phyloP scores from a whole-genome alignment of 2,113 vertebrate genomes.

The Saccopteryx bilineata region DNA sequence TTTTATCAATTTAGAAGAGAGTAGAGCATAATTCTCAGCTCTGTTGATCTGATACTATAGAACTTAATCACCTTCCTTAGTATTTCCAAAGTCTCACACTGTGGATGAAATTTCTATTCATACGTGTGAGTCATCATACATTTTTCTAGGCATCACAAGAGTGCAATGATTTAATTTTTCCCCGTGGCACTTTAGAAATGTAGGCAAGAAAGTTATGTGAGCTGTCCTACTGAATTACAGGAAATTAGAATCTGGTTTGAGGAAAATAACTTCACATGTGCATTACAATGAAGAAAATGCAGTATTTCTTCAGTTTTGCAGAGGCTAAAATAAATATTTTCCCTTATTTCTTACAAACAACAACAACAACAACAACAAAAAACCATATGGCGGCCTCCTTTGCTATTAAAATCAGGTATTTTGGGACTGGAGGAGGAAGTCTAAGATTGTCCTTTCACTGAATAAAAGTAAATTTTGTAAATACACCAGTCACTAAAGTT shows the following conservation, averaged over 20 bases:
- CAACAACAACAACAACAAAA: neutral
- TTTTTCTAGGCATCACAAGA: constrained; percentile 69
- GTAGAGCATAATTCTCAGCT: neutral
- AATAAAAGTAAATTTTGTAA: constrained; percentile 36
- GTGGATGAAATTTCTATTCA: constrained; percentile 46
- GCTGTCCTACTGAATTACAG: constrained; percentile 73
- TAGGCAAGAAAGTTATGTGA: constrained; percentile 66
- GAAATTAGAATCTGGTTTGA: constrained; percentile 71
- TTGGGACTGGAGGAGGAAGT: neutral
- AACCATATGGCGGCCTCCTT: neutral
- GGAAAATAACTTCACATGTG: constrained; percentile 66
- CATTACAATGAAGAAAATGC: constrained; percentile 70
- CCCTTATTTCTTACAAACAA: neutral
- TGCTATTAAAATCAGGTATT: constrained; percentile 29
- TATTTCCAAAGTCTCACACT: neutral
- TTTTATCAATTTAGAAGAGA: constrained; percentile 30
- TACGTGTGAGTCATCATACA: constrained; percentile 62
- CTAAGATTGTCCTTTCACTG: neutral
- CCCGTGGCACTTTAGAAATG: constrained; percentile 28
- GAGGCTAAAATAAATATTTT: constrained; percentile 65
- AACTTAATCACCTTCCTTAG: constrained; percentile 42
- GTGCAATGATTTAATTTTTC: constrained; percentile 46
- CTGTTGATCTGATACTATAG: constrained; percentile 17
- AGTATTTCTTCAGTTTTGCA: constrained; percentile 62
- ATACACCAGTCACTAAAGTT: neutral